Evolutionary conservation across 2,113 vertebrate genomes (phyloP).

Genomic region (Propithecus coquereli): DNA sequence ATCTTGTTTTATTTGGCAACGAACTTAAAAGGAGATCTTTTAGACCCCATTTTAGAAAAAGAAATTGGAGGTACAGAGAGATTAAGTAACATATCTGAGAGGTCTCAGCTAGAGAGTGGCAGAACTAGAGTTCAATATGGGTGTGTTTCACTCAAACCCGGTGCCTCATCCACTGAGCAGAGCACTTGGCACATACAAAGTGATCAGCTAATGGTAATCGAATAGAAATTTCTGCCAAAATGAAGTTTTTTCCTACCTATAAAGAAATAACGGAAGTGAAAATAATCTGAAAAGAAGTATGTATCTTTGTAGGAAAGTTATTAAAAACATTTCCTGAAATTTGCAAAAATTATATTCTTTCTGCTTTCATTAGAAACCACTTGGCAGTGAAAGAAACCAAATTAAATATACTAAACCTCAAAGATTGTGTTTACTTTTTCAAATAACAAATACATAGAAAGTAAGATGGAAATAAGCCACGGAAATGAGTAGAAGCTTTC

Average conservation of each 20-base stretch:
- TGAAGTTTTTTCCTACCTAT: not conserved
- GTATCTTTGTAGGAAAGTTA: not conserved
- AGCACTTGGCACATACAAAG: fast-evolving
- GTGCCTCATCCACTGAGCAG: not conserved
- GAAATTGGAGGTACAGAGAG: not conserved
- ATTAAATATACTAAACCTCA: not conserved
- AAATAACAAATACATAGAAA: not conserved
- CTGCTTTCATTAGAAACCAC: not conserved
- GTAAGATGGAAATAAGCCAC: not conserved
- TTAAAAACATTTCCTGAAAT: not conserved
- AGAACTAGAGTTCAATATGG: not conserved
- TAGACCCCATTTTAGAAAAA: not conserved
- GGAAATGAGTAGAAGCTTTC: not conserved
- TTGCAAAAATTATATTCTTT: not conserved
- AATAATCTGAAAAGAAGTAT: not conserved
- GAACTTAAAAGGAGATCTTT: not conserved
- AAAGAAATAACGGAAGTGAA: not conserved
- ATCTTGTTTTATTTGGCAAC: not conserved
- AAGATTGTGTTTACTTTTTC: not conserved
- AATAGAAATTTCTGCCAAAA: not conserved
- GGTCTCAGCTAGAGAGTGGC: not conserved
- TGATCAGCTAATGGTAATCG: not conserved
- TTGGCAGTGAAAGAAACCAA: not conserved
- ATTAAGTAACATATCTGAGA: not conserved
- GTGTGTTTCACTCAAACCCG: fast-evolving